Evolutionary conservation across 2,797 vertebrate genomes (phyloP).

Genomic region (Phataginus tetradactyla): DNA sequence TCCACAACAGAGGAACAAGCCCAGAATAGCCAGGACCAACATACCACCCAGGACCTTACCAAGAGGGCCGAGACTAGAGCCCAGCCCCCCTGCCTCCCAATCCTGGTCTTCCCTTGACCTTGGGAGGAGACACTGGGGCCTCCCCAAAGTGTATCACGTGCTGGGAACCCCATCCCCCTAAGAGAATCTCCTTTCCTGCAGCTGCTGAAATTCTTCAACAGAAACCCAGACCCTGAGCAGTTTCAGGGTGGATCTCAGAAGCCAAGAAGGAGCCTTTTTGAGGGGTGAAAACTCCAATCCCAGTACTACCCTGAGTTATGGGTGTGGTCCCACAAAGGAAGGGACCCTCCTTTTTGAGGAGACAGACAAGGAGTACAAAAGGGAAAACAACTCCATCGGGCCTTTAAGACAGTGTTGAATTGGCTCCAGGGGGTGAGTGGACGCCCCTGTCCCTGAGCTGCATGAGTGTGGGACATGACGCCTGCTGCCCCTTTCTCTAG

Average conservation of each 20-base stretch:
- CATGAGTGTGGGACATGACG: neutral
- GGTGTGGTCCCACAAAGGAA: neutral
- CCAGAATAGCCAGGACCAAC: neutral
- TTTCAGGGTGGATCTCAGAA: neutral
- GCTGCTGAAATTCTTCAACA: neutral
- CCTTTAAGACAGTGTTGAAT: neutral
- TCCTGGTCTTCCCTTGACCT: neutral
- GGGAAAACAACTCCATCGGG: neutral
- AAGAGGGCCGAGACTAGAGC: neutral
- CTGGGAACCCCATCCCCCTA: neutral
- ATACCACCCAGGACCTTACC: neutral
- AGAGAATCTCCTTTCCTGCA: neutral
- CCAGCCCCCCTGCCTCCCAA: neutral
- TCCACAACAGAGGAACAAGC: neutral
- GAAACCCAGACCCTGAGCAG: neutral
- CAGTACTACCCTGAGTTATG: neutral
- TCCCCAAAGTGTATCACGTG: neutral
- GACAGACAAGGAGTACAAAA: neutral
- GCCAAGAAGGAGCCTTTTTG: neutral
- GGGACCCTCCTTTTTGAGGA: neutral
- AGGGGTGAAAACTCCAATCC: neutral
- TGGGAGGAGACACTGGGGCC: neutral
- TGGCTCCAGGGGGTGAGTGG: neutral
- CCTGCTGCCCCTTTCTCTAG: neutral
- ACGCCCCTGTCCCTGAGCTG: fast-evolving